These are phyloP conservation scores for Steinernema hermaphroditum DNA, from an alignment of 2,888 invertebrate species.

Conservation along the genomic window DNA sequence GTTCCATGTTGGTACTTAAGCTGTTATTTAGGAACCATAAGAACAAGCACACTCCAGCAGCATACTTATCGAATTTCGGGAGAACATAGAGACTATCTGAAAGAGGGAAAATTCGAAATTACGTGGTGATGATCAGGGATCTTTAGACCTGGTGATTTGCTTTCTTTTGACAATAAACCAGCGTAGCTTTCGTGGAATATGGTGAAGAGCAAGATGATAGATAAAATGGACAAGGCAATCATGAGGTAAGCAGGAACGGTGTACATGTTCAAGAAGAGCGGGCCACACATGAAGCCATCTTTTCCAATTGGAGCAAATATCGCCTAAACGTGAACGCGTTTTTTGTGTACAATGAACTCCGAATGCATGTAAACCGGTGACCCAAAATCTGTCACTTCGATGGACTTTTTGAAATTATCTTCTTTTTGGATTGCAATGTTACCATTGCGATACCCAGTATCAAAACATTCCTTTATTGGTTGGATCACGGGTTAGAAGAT, in stretches of 20 bases:
- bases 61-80: conserved; percentile 14
- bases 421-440: no score
- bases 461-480: no score
- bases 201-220: not conserved
- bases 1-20: conserved; percentile 21
- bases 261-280: conserved; percentile 16
- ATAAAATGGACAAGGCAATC: not conserved
- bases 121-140: not conserved
- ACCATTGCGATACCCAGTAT: no score
- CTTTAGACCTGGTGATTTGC: conserved; percentile 1
- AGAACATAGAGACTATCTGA: not conserved
- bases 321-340: conserved; percentile 30
- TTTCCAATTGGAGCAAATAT: conserved; percentile 24
- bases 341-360: no score
- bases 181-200: conserved; percentile 23
- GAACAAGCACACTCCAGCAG: conserved; percentile 9
- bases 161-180: conserved; percentile 39
- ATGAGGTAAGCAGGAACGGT: conserved; percentile 14
- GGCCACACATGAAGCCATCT: conserved; percentile 37
- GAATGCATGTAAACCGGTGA: no score
- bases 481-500: no score
- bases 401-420: no score
- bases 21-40: conserved; percentile 21
- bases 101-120: not conserved
- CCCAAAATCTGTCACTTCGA: no score